A percentile compares a stretch with the other conserved stretches of the same genome.
phyloP scores from a whole-genome alignment of 2,888 invertebrate species.

The Lutraria lutraria region DNA sequence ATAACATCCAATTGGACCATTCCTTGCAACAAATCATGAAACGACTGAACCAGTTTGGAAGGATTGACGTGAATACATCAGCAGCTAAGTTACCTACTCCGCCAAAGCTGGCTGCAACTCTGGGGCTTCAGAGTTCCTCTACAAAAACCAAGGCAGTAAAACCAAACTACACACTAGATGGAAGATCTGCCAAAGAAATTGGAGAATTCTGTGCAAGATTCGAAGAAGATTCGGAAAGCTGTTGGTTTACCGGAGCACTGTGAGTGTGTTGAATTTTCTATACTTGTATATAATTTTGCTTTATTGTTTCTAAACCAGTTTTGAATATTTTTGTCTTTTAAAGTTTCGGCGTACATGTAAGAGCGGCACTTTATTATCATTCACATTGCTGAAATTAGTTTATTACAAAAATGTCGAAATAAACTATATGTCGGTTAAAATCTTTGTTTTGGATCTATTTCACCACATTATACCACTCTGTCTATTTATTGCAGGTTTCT shows the following conservation, averaged over 20 bases:
- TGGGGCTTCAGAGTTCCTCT: constrained; percentile 51
- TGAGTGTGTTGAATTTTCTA: constrained; percentile 6
- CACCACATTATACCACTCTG: no score
- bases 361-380: no score
- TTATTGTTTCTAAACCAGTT: no score
- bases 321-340: no score
- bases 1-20: constrained; percentile 68
- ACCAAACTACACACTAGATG: constrained; percentile 64
- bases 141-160: constrained; percentile 67
- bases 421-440: no score
- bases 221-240: constrained; percentile 66
- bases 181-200: constrained; percentile 61
- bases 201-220: constrained; percentile 66
- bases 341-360: no score
- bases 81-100: constrained; percentile 67
- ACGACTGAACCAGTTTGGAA: constrained; percentile 69
- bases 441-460: no score
- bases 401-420: no score
- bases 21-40: constrained; percentile 69
- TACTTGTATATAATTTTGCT: no score
- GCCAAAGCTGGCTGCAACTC: constrained; percentile 59
- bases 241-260: constrained; percentile 74
- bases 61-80: constrained; percentile 66
- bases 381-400: no score
- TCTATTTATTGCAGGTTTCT: constrained; percentile 53